Conservation (phyloP, 2,888 invertebrate species). For the Catocala fraxini region DNA sequence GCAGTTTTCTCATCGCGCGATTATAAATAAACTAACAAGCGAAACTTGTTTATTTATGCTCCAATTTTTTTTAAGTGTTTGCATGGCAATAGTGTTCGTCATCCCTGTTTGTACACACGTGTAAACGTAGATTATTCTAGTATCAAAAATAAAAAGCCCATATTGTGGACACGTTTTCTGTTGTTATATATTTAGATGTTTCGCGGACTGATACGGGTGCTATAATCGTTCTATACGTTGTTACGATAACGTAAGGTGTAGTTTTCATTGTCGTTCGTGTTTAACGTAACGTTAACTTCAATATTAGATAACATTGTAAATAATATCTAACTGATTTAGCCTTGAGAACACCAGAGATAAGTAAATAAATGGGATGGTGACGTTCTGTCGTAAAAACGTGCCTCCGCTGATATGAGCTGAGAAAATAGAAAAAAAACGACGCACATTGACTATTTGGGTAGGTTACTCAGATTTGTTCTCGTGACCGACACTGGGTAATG, state of each 20-base stretch:
- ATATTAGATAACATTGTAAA: conserved; percentile 63
- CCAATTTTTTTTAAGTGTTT: conserved; percentile 22
- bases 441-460: conserved; percentile 11
- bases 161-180: conserved; percentile 40
- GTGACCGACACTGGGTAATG: conserved; percentile 32
- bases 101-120: conserved; percentile 12
- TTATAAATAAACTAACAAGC: conserved; percentile 9
- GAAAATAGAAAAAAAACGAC: conserved; percentile 32
- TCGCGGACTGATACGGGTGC: conserved; percentile 10
- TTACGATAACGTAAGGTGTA: conserved; percentile 24
- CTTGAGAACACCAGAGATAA: conserved; percentile 66
- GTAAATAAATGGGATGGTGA: conserved; percentile 53
- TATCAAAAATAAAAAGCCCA: conserved; percentile 38
- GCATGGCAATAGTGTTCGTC: conserved; percentile 18
- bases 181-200: conserved; percentile 42
- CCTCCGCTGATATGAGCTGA: conserved; percentile 21
- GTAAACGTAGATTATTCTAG: background rate
- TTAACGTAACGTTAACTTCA: conserved; percentile 36
- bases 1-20: conserved; percentile 27
- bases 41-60: conserved; percentile 21
- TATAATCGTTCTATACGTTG: conserved; percentile 32
- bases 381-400: conserved; percentile 37
- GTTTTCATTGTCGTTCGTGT: conserved; percentile 13
- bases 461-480: conserved; percentile 20
- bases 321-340: conserved; percentile 68